Base-by-base conservation (phyloP, 2,797 vertebrate genomes). In the Geotria australis region DNA sequence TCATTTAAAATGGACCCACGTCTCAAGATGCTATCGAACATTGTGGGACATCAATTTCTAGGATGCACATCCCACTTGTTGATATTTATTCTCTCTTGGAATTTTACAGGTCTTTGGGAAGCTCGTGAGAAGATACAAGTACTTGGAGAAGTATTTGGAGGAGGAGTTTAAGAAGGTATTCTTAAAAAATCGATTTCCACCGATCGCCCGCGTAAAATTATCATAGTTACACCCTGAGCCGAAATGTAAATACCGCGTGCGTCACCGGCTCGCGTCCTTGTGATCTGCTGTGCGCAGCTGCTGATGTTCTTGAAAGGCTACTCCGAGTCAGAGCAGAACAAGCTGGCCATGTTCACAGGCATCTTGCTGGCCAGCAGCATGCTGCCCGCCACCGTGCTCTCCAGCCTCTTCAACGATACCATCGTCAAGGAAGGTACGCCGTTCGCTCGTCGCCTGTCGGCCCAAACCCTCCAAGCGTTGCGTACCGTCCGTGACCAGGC, bases 151-250 rank as follows among this genome's bases (percentile, higher is more conserved):
- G 65, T 80, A 77, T 47, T 88, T 86, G 68, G 83, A 85, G 70
- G 83, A 88, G 60, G 81, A 83, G 73, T 79, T 86, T 58, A 86
- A 85, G 77, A 94, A 86, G 81, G 83, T 88, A 69, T 38, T 38
- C 24, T 38, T n/a, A n/a, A n/a, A n/a, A n/a, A n/a, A n/a, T n/a
- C n/a, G n/a, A n/a, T n/a, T n/a, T n/a, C n/a, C n/a, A n/a, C n/a
- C n/a, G n/a, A n/a, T n/a, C n/a, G n/a, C n/a, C n/a, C n/a, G n/a
- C n/a, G n/a, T n/a, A n/a, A n/a, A n/a, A n/a, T n/a, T n/a, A n/a
- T n/a, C n/a, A n/a, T n/a, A n/a, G n/a, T n/a, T n/a, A n/a, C n/a
- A n/a, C 24, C 24, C 38, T 38, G 24, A 38, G 24, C 24, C 24
- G 24, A 38, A 38, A 38, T 38, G 38, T 38, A 5, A 38, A 38